phyloP scores from a whole-genome alignment of 2,888 invertebrate species.

The Apodemia duryi region DNA sequence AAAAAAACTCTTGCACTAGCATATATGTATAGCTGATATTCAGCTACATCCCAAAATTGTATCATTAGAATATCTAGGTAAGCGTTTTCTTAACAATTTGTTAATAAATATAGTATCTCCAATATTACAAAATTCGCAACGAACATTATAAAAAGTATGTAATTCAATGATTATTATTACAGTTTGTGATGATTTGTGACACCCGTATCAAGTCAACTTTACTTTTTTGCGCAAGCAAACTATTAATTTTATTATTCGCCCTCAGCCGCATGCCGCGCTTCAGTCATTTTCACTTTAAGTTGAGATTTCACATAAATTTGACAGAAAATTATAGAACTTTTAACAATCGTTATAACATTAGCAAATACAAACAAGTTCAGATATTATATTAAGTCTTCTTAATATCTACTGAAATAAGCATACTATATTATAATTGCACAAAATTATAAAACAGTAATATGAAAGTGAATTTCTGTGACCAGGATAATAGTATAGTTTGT shows the following conservation, averaged over 20 bases:
- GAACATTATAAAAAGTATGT: slow-evolving; percentile 9
- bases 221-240: neutral
- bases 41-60: too few relatives aligned
- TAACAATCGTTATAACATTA: neutral
- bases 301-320: slow-evolving; percentile 12
- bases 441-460: too few relatives aligned
- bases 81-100: neutral
- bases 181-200: slow-evolving; percentile 18
- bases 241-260: neutral
- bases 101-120: slow-evolving; percentile 27
- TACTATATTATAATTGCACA: too few relatives aligned
- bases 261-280: neutral
- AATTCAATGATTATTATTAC: slow-evolving; percentile 17
- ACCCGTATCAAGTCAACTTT: neutral
- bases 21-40: too few relatives aligned
- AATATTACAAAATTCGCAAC: slow-evolving; percentile 14
- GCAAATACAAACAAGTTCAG: neutral
- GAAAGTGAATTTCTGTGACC: too few relatives aligned
- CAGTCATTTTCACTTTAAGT: neutral
- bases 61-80: too few relatives aligned
- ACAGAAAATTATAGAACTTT: slow-evolving; percentile 1
- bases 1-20: too few relatives aligned
- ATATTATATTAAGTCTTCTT: neutral
- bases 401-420: neutral
- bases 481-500: too few relatives aligned